Evolutionary conservation across 2,113 vertebrate species (phyloP).

Genomic region (Haemorhous mexicanus): DNA sequence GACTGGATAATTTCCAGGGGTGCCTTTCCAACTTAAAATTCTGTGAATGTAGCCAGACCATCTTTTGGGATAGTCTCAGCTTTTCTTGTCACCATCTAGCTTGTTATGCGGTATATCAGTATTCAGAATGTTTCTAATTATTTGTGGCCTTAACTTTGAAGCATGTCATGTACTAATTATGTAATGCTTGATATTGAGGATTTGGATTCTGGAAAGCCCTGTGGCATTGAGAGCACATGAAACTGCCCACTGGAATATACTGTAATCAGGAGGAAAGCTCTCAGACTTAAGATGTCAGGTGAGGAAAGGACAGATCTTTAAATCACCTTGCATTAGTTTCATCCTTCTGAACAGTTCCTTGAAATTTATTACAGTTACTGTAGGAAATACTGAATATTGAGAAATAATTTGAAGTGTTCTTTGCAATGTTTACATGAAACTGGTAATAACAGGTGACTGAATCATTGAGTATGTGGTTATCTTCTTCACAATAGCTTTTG

Average conservation of each 20-base stretch:
- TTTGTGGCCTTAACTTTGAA: not conserved
- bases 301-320: not conserved
- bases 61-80: not conserved
- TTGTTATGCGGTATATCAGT: accelerated
- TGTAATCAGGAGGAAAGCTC: not conserved
- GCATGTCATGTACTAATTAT: not conserved
- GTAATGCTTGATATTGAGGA: not conserved
- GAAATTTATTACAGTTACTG: not conserved
- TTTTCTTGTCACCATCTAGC: accelerated
- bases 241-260: not conserved
- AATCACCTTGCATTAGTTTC: not conserved
- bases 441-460: not conserved
- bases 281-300: not conserved
- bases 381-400: not conserved
- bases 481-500: not conserved
- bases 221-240: not conserved
- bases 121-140: not conserved
- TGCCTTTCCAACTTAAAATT: not conserved
- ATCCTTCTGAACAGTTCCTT: not conserved
- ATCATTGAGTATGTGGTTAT: not conserved
- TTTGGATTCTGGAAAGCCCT: not conserved
- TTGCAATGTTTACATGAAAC: not conserved
- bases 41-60: not conserved
- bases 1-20: not conserved
- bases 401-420: not conserved